Conservation (phyloP, 1,140 invertebrate genomes). For the Hylaeus anthracinus region DNA sequence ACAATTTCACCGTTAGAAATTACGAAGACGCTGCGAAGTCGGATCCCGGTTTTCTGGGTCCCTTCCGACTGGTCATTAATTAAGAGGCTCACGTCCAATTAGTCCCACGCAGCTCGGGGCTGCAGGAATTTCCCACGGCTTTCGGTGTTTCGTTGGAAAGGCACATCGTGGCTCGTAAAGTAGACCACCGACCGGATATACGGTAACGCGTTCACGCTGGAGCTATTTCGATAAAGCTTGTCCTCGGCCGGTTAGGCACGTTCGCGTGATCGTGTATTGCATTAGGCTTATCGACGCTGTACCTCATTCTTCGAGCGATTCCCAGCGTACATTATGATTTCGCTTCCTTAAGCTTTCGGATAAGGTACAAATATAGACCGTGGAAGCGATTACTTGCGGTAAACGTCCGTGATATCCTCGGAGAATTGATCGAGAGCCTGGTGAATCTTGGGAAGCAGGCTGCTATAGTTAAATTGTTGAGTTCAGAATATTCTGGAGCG, state of each 20-base stretch:
- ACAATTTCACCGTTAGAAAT: slow-evolving; percentile 16
- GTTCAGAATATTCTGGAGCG: too few species aligned
- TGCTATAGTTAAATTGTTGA: too few species aligned
- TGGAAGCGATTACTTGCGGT: too few species aligned
- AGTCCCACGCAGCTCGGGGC: slow-evolving; percentile 6
- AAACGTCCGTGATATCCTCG: too few species aligned
- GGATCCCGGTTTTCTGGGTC: slow-evolving; percentile 6
- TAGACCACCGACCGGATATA: not conserved
- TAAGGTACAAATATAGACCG: too few species aligned
- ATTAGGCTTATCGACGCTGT: not conserved
- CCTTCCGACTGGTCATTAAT: slow-evolving; percentile 30
- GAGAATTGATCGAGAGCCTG: too few species aligned
- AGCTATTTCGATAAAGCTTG: slow-evolving; percentile 15
- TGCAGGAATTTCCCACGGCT: slow-evolving; percentile 10
- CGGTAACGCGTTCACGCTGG: slow-evolving; percentile 1
- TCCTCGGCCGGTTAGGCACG: slow-evolving; percentile 2
- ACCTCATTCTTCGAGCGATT: not conserved
- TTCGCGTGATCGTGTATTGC: not conserved
- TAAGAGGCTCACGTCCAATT: slow-evolving; percentile 32
- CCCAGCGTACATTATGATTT: not conserved
- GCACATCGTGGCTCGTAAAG: not conserved
- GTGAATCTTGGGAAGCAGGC: too few species aligned
- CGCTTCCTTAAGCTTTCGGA: too few species aligned
- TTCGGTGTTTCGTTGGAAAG: not conserved
- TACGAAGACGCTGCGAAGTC: slow-evolving; percentile 32